A percentile compares a stretch with the other conserved stretches of the same genome.
Conservation (phyloP, 92 coral and sea anemone genomes). For the Phymanthus crucifer region DNA sequence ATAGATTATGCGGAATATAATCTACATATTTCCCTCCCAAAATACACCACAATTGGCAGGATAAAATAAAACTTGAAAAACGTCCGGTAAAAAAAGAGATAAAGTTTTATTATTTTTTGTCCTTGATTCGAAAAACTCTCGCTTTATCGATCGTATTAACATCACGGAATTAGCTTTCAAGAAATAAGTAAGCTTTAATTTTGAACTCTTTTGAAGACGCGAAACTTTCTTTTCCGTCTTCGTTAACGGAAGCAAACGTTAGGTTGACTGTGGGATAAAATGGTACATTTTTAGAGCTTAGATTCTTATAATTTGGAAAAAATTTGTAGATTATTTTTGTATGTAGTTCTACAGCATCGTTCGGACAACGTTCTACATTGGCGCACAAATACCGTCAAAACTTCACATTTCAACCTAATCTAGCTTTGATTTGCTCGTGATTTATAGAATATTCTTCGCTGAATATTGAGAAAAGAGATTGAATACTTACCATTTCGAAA, state of each 20-base stretch:
- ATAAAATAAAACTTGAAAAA: background rate
- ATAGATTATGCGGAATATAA: background rate
- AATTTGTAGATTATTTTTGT: background rate
- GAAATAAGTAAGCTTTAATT: background rate
- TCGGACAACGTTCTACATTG: background rate
- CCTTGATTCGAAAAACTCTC: background rate
- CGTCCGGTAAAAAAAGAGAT: slow-evolving; percentile 5
- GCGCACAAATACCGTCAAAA: background rate
- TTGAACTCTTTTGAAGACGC: background rate
- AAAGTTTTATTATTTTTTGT: background rate
- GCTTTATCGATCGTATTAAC: background rate
- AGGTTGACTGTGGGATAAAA: background rate
- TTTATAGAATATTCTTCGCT: background rate
- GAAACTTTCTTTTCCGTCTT: background rate
- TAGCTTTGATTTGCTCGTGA: background rate
- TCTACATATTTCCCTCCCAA: slow-evolving; percentile 13
- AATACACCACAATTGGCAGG: slow-evolving; percentile 1
- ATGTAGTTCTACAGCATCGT: background rate
- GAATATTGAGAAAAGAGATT: background rate
- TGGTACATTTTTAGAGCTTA: background rate
- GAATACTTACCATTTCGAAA: slow-evolving; percentile 28
- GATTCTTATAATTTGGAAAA: background rate
- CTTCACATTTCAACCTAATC: background rate
- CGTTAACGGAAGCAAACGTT: background rate
- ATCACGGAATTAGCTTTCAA: background rate